Conservation (phyloP, 2,113 vertebrate genomes). For the Chitala chitala region DNA sequence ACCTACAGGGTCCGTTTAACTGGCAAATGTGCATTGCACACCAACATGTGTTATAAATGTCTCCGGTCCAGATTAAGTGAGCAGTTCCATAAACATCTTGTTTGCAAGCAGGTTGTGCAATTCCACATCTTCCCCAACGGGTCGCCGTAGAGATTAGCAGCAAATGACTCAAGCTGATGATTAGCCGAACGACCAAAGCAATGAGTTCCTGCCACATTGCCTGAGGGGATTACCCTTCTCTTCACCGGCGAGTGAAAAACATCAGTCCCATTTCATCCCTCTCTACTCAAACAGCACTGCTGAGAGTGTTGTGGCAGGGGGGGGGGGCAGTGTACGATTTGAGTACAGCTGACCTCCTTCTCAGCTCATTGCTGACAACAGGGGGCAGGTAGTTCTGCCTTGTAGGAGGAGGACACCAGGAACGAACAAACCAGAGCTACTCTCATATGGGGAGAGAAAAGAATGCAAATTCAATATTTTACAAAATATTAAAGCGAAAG, state of each 20-base stretch:
- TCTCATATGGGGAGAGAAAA: neutral
- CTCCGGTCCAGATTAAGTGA: slow-evolving; percentile 55
- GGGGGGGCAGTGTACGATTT: too few species aligned
- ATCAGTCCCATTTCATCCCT: too few species aligned
- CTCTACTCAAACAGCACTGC: too few species aligned
- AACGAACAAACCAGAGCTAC: slow-evolving; percentile 8
- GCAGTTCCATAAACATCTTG: slow-evolving; percentile 45
- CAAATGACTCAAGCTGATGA: slow-evolving; percentile 33
- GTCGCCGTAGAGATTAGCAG: slow-evolving; percentile 19
- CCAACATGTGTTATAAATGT: slow-evolving; percentile 35
- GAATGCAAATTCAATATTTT: neutral
- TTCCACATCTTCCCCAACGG: neutral
- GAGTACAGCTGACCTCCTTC: too few species aligned
- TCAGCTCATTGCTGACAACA: too few species aligned
- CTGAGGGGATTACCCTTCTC: too few species aligned
- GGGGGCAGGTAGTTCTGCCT: too few species aligned
- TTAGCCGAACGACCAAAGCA: slow-evolving; percentile 32
- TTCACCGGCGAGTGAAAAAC: too few species aligned
- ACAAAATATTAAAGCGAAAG: neutral
- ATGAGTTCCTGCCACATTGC: too few species aligned
- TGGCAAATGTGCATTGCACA: slow-evolving; percentile 42
- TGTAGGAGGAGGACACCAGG: too few species aligned
- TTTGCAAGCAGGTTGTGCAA: slow-evolving; percentile 37
- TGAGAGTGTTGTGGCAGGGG: too few species aligned
- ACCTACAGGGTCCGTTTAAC: slow-evolving; percentile 52